Conservation (phyloP, 2,113 vertebrate species). For the Pipra filicauda region DNA sequence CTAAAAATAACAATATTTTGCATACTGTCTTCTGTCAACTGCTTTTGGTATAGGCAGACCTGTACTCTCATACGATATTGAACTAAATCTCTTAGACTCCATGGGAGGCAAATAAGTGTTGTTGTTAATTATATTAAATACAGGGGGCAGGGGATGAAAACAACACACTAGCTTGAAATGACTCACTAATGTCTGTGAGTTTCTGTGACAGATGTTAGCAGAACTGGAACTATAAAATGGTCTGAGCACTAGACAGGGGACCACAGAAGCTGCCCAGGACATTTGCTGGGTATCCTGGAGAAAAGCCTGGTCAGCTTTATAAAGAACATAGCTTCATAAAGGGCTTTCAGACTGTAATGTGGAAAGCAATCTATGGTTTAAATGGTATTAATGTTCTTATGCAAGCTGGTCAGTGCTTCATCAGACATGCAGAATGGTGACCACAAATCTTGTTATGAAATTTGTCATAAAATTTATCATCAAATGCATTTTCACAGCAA, state of each 20-base stretch:
- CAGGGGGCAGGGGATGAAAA: accelerated
- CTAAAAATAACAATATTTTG: neutral
- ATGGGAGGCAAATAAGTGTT: neutral
- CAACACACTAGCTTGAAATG: neutral
- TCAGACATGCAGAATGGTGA: neutral
- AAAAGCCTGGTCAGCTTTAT: neutral
- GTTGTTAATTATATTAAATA: neutral
- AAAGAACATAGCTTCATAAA: neutral
- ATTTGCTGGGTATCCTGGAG: neutral
- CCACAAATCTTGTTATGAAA: neutral
- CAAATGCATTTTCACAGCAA: neutral
- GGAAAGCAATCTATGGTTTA: neutral
- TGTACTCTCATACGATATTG: neutral
- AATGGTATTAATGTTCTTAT: neutral
- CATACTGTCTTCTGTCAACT: neutral
- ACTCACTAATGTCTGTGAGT: neutral
- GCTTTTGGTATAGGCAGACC: neutral
- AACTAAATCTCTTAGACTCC: neutral
- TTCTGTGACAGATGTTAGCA: neutral
- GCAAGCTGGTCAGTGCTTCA: neutral
- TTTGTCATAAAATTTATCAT: neutral
- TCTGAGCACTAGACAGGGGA: neutral
- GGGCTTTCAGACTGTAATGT: neutral
- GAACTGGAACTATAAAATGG: neutral
- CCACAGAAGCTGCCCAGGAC: neutral